These are phyloP conservation scores for Alexandromys fortis DNA, from an alignment of 2,113 vertebrate species.

Conservation along the genomic window DNA sequence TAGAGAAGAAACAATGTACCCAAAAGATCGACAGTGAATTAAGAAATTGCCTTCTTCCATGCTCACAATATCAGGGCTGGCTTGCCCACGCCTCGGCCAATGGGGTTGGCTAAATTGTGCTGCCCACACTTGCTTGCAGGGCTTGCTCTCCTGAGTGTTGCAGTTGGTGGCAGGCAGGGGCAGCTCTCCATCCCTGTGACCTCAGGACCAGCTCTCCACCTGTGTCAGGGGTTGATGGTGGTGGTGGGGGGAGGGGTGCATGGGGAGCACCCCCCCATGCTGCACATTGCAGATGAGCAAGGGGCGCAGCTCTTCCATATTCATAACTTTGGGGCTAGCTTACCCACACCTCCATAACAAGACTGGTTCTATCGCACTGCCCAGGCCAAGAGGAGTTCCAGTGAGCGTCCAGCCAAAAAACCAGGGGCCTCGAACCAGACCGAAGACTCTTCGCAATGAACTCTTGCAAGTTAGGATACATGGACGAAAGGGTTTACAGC, in stretches of 20 bases:
- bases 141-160: neutral
- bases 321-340: neutral
- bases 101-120: neutral
- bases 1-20: neutral
- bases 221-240: neutral
- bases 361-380: neutral
- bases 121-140: neutral
- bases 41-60: neutral
- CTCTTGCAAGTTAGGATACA: neutral
- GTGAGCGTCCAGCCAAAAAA: too few relatives aligned
- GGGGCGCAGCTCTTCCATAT: neutral
- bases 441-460: neutral
- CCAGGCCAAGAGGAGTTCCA: neutral
- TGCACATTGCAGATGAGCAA: neutral
- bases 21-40: neutral
- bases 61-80: neutral
- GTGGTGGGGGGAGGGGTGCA: neutral
- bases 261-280: neutral
- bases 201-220: neutral
- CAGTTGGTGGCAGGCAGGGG: neutral
- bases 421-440: too few relatives aligned
- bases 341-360: neutral
- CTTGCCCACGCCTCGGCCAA: neutral
- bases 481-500: neutral
- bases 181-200: neutral